phyloP scores from a whole-genome alignment of 2,113 vertebrate species.

The Labeo rohita region DNA sequence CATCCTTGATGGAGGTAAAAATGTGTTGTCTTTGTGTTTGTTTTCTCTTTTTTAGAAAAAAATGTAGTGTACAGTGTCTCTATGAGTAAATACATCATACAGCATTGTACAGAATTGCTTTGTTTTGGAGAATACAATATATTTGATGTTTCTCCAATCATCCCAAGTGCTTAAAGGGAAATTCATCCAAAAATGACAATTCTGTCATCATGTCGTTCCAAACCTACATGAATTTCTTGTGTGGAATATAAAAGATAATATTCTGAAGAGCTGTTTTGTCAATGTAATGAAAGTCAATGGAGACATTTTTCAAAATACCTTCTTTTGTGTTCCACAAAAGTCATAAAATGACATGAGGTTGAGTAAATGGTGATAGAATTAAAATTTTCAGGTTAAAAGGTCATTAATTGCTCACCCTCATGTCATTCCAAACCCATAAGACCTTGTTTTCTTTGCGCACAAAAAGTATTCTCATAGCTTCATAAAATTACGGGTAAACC shows the following conservation, averaged over 20 bases:
- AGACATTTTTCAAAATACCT: not conserved
- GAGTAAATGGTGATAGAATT: no score
- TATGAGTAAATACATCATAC: constrained; percentile 28
- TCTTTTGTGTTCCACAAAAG: not conserved
- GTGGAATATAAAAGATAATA: not conserved
- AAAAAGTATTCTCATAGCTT: no score
- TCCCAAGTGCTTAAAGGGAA: constrained; percentile 2
- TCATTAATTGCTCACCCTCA: no score
- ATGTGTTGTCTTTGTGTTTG: constrained; percentile 17
- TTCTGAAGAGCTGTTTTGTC: not conserved
- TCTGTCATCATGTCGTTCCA: not conserved
- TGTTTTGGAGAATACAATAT: constrained; percentile 13
- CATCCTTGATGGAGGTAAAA: constrained; percentile 37
- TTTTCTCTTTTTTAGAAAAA: constrained; percentile 31
- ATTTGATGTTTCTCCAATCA: not conserved
- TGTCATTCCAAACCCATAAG: no score
- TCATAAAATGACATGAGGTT: no score
- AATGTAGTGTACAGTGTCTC: constrained; percentile 45
- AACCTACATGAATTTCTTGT: not conserved
- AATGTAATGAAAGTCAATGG: not conserved
- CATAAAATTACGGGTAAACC: no score
- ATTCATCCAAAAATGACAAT: not conserved
- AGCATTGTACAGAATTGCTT: constrained; percentile 14
- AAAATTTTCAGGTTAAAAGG: no score
- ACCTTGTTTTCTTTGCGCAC: no score